Evolutionary conservation across 1,140 invertebrate genomes (phyloP).

Genomic region (Apis cerana): DNA sequence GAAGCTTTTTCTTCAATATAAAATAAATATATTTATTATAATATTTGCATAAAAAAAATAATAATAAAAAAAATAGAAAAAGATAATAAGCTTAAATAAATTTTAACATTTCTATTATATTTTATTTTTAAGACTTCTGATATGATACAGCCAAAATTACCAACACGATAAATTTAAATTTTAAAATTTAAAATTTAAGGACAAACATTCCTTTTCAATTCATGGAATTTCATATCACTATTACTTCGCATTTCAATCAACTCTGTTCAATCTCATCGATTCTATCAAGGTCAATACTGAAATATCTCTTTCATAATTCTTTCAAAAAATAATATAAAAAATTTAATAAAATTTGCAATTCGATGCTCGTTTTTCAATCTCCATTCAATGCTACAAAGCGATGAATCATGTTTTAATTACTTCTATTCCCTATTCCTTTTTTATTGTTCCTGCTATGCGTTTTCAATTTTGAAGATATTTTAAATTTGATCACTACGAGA

Average conservation of each 20-base stretch:
- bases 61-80: no score
- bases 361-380: background rate
- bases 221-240: no score
- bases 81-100: no score
- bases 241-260: background rate
- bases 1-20: no score
- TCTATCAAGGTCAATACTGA: background rate
- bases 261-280: background rate
- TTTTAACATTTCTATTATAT: no score
- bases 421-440: constrained; percentile 3
- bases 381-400: background rate
- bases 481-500: background rate
- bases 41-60: no score
- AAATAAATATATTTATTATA: no score
- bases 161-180: background rate
- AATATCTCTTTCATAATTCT: background rate
- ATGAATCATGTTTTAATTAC: constrained; percentile 21
- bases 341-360: constrained; percentile 10
- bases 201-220: no score
- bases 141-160: constrained; percentile 7
- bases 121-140: background rate
- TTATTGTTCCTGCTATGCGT: background rate
- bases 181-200: background rate
- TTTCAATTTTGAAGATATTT: constrained; percentile 8
- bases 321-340: constrained; percentile 1